Conservation (phyloP, 2,797 vertebrate species). For the Anisognathus igniventris region DNA sequence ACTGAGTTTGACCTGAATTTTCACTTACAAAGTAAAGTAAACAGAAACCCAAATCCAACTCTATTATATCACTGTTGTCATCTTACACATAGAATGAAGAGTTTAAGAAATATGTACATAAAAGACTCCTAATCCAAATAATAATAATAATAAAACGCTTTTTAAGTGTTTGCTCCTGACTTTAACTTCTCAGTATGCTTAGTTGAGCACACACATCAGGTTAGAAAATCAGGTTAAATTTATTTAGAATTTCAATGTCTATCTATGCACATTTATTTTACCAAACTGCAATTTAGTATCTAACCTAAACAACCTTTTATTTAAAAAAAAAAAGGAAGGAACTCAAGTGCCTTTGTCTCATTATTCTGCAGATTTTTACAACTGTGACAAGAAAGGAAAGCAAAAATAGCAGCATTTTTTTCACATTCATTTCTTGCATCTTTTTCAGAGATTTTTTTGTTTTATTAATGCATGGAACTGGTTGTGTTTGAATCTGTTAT, state of each 20-base stretch:
- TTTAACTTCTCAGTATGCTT: neutral
- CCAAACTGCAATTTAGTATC: neutral
- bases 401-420: neutral
- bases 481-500: neutral
- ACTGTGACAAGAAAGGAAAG: neutral
- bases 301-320: neutral
- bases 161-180: neutral
- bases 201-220: neutral
- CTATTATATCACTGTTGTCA: neutral
- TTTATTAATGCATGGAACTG: neutral
- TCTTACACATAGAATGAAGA: neutral
- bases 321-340: neutral
- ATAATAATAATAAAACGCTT: neutral
- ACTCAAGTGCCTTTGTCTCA: neutral
- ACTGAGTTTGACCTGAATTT: constrained; percentile 29
- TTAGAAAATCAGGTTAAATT: neutral
- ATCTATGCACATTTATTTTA: neutral
- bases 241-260: neutral
- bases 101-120: constrained; percentile 3
- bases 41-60: constrained; percentile 18
- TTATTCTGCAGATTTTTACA: neutral
- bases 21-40: constrained; percentile 44
- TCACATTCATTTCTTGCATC: neutral
- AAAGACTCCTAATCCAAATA: neutral
- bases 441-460: neutral